These are phyloP conservation scores for Oenanthe oenanthe DNA, from an alignment of 2,113 vertebrate species.

Conservation along the genomic window DNA sequence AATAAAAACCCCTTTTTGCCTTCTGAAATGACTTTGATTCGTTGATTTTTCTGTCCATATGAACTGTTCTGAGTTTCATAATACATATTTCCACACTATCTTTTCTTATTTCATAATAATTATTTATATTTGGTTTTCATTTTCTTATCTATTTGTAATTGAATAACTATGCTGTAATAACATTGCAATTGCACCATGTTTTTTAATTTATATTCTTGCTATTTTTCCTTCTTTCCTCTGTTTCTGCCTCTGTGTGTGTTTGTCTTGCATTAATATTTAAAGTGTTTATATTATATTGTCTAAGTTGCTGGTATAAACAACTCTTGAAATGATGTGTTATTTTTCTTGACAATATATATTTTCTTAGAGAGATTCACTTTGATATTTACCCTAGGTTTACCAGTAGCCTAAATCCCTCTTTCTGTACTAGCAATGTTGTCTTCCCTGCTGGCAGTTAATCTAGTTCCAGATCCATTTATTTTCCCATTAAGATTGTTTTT, in stretches of 20 bases:
- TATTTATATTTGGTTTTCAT: neutral
- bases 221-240: too few species aligned
- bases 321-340: neutral
- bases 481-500: neutral
- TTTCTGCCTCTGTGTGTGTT: rapidly evolving
- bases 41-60: neutral
- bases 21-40: neutral
- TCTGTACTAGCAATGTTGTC: neutral
- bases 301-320: neutral
- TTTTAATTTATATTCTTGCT: neutral
- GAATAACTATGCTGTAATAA: neutral
- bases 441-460: neutral
- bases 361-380: neutral
- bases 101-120: neutral
- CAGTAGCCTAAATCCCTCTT: neutral
- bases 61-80: neutral
- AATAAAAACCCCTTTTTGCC: rapidly evolving
- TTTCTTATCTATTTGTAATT: neutral
- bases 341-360: neutral
- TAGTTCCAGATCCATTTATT: neutral
- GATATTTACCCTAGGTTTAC: neutral
- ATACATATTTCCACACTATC: neutral
- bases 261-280: neutral
- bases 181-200: rapidly evolving
- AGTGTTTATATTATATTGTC: neutral